phyloP scores from a whole-genome alignment of 1,140 invertebrate species.

The Bombyx mori region DNA sequence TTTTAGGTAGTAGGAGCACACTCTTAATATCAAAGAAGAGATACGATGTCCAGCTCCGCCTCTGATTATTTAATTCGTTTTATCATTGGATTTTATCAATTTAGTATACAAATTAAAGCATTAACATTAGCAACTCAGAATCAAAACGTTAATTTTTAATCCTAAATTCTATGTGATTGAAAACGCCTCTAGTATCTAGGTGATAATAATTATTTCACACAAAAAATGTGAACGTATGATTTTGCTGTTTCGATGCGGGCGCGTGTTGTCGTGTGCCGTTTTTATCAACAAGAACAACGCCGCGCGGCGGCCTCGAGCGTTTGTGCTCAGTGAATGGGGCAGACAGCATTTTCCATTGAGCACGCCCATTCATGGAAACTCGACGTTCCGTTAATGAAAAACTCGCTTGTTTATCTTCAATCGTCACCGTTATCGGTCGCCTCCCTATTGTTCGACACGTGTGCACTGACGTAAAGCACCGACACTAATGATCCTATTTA shows the following conservation, averaged over 20 bases:
- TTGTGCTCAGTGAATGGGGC: slow-evolving; percentile 37
- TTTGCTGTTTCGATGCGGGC: slow-evolving; percentile 5
- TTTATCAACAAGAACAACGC: slow-evolving; percentile 5
- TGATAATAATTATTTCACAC: too few species aligned
- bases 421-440: slow-evolving; percentile 42
- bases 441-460: slow-evolving; percentile 17
- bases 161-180: too few species aligned
- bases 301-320: slow-evolving; percentile 8
- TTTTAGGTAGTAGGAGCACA: too few species aligned
- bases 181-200: too few species aligned
- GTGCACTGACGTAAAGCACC: slow-evolving; percentile 6
- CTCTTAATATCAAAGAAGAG: too few species aligned
- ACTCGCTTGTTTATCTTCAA: slow-evolving; percentile 47
- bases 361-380: slow-evolving; percentile 61
- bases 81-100: too few species aligned
- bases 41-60: too few species aligned
- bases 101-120: too few species aligned
- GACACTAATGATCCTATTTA: background rate
- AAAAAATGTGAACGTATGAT: too few species aligned
- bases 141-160: too few species aligned
- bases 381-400: slow-evolving; percentile 63
- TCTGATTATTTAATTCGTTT: too few species aligned
- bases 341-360: slow-evolving; percentile 58
- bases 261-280: slow-evolving; percentile 10
- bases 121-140: too few species aligned